These are phyloP conservation scores for Climacteris rufus DNA, from an alignment of 2,113 vertebrate species.

Conservation along the genomic window DNA sequence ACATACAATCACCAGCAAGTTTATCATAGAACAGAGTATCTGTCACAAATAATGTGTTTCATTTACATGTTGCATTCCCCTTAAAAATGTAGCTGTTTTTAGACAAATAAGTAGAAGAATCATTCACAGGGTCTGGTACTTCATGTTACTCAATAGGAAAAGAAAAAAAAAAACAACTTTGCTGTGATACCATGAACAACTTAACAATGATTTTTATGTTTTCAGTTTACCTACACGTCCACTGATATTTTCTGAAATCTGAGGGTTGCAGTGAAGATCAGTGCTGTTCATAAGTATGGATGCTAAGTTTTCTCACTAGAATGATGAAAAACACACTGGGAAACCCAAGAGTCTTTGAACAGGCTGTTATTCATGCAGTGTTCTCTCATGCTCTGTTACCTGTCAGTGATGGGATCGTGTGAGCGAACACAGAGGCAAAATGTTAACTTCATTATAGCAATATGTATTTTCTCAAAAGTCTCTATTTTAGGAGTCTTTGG, in stretches of 20 bases:
- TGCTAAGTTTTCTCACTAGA: neutral
- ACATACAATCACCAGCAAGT: neutral
- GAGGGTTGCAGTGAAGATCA: neutral
- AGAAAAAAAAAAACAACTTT: neutral
- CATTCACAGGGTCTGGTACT: neutral
- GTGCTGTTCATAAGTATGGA: neutral
- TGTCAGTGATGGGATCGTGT: neutral
- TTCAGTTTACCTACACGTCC: neutral
- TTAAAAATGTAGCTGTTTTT: neutral
- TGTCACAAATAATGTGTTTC: neutral
- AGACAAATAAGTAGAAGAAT: neutral
- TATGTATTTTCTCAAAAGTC: neutral
- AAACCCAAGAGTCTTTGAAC: neutral
- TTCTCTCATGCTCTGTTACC: neutral
- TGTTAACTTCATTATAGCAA: neutral
- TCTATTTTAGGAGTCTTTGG: neutral
- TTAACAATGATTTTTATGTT: neutral
- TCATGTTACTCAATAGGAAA: neutral
- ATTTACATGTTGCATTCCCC: neutral
- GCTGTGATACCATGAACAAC: neutral
- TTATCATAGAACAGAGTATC: neutral
- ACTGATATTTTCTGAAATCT: neutral
- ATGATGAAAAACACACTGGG: neutral
- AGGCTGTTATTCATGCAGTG: neutral
- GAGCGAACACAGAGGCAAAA: neutral